phyloP scores from a whole-genome alignment of 2,113 vertebrate genomes.

The Psettodes erumei region DNA sequence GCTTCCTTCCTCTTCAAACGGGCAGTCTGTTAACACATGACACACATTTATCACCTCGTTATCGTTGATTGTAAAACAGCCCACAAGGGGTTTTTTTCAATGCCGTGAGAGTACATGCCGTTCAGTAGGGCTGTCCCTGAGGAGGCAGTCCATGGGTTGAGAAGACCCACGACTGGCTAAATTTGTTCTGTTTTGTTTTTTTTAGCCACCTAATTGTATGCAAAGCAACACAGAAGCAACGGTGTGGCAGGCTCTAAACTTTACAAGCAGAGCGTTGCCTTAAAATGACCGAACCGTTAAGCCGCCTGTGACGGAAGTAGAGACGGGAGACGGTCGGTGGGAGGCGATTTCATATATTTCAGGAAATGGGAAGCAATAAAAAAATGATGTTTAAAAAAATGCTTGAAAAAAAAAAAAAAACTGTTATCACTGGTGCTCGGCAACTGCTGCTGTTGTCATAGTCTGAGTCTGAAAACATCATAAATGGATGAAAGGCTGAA shows the following conservation, averaged over 20 bases:
- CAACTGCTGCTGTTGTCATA: neutral
- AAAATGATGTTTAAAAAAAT: too few species aligned
- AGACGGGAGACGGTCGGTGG: too few species aligned
- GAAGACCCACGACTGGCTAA: too few species aligned
- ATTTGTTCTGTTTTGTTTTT: too few species aligned
- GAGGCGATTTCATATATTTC: too few species aligned
- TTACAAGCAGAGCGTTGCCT: neutral
- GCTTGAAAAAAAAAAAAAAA: neutral
- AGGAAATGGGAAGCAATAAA: neutral
- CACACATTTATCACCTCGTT: neutral
- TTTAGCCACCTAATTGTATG: too few species aligned
- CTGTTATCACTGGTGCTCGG: neutral
- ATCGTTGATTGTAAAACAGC: neutral
- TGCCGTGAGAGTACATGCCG: neutral
- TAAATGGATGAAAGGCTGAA: slow-evolving; percentile 44
- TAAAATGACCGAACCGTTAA: neutral
- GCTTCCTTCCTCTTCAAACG: slow-evolving; percentile 10
- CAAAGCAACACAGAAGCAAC: neutral
- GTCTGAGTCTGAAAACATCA: slow-evolving; percentile 17
- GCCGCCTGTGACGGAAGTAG: neutral
- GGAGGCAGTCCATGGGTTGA: neutral
- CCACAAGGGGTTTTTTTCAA: neutral
- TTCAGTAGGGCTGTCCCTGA: neutral
- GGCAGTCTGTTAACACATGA: neutral
- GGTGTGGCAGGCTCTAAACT: neutral